A percentile compares a stretch with the other conserved stretches of the same genome.
phyloP scores from a whole-genome alignment of 64 coral and sea anemone species.

The Dendronephthya gigantea region DNA sequence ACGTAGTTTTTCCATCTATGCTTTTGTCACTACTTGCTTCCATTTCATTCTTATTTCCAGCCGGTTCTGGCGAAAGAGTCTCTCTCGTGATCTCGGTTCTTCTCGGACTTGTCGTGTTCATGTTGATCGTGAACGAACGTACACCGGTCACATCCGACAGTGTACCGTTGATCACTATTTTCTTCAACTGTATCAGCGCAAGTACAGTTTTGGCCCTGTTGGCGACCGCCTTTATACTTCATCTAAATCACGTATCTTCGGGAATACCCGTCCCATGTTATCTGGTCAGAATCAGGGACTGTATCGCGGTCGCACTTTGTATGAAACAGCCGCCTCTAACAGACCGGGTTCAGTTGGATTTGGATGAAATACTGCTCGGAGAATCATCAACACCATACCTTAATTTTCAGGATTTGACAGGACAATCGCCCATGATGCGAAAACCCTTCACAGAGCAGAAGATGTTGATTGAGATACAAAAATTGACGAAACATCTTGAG shows the following conservation, averaged over 20 bases:
- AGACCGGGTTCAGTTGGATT: no score
- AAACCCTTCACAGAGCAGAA: no score
- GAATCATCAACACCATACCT: no score
- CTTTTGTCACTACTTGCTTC: slow-evolving; percentile 48
- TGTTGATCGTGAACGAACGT: slow-evolving; percentile 60
- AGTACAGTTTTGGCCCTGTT: not conserved
- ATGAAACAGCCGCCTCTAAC: no score
- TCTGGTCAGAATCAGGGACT: not conserved
- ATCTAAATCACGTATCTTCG: not conserved
- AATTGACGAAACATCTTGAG: no score
- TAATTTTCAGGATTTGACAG: no score
- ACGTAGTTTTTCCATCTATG: slow-evolving; percentile 54
- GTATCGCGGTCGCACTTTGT: no score
- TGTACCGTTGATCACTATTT: slow-evolving; percentile 51
- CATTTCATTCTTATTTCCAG: slow-evolving; percentile 58
- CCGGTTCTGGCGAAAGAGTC: slow-evolving; percentile 74
- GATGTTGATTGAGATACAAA: no score
- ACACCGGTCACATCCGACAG: slow-evolving; percentile 56
- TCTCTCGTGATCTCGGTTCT: slow-evolving; percentile 64
- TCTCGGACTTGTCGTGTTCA: slow-evolving; percentile 65
- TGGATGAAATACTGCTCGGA: no score
- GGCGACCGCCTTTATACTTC: not conserved
- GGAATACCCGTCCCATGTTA: not conserved
- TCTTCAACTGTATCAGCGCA: slow-evolving; percentile 45
- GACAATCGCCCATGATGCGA: no score